Evolutionary conservation across 2,888 invertebrate species (phyloP).

Genomic region (Rambutsinella grinnellia): DNA sequence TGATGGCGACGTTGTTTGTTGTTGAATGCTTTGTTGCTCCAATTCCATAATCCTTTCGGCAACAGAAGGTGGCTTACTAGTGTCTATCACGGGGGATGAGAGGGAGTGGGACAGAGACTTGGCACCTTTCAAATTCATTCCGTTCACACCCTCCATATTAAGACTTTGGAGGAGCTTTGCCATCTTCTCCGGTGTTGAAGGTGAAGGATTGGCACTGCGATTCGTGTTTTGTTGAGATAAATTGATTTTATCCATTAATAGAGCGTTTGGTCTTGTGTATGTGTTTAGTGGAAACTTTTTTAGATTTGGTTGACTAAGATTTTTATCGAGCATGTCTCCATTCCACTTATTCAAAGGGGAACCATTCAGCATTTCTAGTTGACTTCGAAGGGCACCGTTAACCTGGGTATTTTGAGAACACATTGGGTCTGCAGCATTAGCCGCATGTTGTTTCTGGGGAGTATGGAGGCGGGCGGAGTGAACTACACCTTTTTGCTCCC

Average conservation of each 20-base stretch:
- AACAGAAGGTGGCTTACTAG: constrained; percentile 73
- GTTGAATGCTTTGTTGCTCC: constrained; percentile 71
- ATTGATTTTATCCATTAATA: constrained; percentile 49
- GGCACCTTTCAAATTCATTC: constrained; percentile 49
- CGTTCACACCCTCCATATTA: constrained; percentile 66
- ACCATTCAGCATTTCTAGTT: constrained; percentile 52
- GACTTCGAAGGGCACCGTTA: constrained; percentile 54
- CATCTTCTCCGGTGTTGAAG: constrained; percentile 52
- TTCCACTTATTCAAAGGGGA: constrained; percentile 36
- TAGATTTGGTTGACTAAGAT: constrained; percentile 67
- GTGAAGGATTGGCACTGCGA: constrained; percentile 17
- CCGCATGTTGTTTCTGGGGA: constrained; percentile 74
- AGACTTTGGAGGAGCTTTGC: constrained; percentile 42
- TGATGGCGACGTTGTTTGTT: constrained; percentile 27
- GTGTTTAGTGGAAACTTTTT: constrained; percentile 80
- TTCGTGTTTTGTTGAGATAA: constrained; percentile 8
- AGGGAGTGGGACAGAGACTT: constrained; percentile 53
- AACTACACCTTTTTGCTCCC: constrained; percentile 73
- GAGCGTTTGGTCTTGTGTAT: constrained; percentile 71
- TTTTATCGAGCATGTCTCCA: constrained; percentile 9
- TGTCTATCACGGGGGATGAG: constrained; percentile 67
- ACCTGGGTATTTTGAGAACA: constrained; percentile 67
- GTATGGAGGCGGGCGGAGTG: constrained; percentile 83
- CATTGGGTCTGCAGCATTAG: constrained; percentile 16
- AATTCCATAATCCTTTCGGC: constrained; percentile 78